Evolutionary conservation across 2,797 vertebrate genomes (phyloP).

Genomic region (Mormyrus hasselquistii): DNA sequence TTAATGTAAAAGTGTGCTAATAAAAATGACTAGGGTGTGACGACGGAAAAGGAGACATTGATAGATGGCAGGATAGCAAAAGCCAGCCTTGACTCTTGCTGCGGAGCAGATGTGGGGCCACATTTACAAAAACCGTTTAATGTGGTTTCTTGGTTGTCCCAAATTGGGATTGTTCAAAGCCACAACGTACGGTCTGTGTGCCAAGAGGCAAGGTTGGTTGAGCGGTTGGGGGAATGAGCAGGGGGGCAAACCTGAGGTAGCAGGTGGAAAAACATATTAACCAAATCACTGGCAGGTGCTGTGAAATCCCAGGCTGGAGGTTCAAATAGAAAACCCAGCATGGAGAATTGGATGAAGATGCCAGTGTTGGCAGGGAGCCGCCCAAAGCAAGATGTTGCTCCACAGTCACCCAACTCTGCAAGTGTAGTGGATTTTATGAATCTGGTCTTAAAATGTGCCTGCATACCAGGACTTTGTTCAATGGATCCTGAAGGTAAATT

Average conservation of each 20-base stretch:
- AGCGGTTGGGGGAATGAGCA: conserved; percentile 17
- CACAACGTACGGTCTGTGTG: conserved; percentile 33
- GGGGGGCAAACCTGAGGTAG: conserved; percentile 33
- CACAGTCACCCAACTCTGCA: conserved; percentile 4
- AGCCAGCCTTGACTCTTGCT: conserved; percentile 32
- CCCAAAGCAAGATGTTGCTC: conserved; percentile 25
- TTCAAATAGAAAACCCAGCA: conserved; percentile 25
- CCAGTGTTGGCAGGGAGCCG: conserved; percentile 20
- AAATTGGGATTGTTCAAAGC: conserved; percentile 47
- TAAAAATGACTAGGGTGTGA: neutral
- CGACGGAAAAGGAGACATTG: conserved; percentile 3
- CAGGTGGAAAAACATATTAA: conserved; percentile 51
- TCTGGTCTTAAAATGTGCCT: neutral
- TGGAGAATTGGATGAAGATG: conserved; percentile 16
- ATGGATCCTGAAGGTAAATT: neutral
- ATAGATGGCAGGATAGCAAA: conserved; percentile 22
- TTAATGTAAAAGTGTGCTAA: conserved; percentile 7
- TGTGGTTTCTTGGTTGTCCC: conserved; percentile 47
- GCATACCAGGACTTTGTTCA: neutral
- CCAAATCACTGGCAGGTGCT: conserved; percentile 53
- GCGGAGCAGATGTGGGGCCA: conserved; percentile 40
- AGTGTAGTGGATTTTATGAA: neutral
- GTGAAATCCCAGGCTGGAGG: conserved; percentile 21
- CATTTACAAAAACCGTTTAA: conserved; percentile 35
- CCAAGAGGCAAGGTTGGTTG: conserved; percentile 27